Conservation (phyloP, 2,797 vertebrate genomes). For the Melanotaenia pygmaea region DNA sequence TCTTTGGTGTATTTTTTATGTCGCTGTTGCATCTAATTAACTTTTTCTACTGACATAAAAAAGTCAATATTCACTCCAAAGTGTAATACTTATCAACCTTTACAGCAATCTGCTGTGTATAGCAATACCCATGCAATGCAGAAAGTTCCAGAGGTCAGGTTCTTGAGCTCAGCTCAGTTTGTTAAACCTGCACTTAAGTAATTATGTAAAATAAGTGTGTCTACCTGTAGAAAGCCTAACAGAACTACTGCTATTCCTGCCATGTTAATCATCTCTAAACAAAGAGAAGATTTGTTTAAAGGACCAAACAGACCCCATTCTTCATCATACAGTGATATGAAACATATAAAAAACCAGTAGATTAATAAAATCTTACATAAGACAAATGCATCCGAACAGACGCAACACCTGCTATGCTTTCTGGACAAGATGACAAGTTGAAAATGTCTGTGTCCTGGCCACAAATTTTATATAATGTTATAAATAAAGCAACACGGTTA, state of each 20-base stretch:
- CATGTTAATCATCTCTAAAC: slow-evolving; percentile 77
- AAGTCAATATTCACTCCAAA: slow-evolving; percentile 18
- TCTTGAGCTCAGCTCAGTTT: slow-evolving; percentile 57
- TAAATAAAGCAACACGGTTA: no score
- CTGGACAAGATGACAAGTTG: slow-evolving; percentile 9
- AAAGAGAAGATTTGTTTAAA: slow-evolving; percentile 77
- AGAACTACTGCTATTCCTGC: slow-evolving; percentile 72
- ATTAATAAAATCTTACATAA: slow-evolving; percentile 33
- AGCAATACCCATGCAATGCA: slow-evolving; percentile 33
- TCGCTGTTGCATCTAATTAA: slow-evolving; percentile 24
- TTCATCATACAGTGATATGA: slow-evolving; percentile 73
- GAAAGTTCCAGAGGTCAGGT: slow-evolving; percentile 66
- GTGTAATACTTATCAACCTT: slow-evolving; percentile 39
- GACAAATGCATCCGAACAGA: slow-evolving; percentile 35
- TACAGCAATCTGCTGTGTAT: slow-evolving; percentile 39
- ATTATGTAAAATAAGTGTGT: slow-evolving; percentile 78
- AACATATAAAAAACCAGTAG: slow-evolving; percentile 43
- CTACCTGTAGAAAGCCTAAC: slow-evolving; percentile 74
- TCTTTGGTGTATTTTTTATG: neutral
- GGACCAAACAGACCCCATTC: slow-evolving; percentile 57
- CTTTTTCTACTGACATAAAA: slow-evolving; percentile 18
- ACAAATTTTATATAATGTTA: no score
- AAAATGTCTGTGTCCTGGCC: no score
- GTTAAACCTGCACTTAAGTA: slow-evolving; percentile 74
- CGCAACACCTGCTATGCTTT: slow-evolving; percentile 38